Evolutionary conservation across 1,140 invertebrate genomes (phyloP).

Genomic region (Carcinoscorpius rotundicauda): DNA sequence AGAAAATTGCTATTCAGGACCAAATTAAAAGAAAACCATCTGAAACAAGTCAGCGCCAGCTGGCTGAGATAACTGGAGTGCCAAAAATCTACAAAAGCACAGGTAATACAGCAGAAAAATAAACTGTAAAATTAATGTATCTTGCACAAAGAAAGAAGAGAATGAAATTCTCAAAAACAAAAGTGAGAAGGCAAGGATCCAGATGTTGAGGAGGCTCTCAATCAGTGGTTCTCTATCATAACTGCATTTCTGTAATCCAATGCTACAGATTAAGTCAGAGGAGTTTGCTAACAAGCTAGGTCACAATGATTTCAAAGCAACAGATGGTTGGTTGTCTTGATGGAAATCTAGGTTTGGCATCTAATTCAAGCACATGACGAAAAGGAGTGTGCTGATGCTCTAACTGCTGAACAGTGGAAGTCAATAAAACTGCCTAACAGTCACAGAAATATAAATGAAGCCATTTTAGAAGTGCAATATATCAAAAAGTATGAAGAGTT

Average conservation of each 20-base stretch:
- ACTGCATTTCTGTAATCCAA: constrained; percentile 17
- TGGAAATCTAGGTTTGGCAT: constrained; percentile 20
- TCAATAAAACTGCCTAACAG: neutral
- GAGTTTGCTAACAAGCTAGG: constrained; percentile 20
- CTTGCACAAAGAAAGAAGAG: too few species aligned
- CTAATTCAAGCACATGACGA: constrained; percentile 14
- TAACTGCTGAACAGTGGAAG: constrained; percentile 9
- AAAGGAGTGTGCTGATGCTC: constrained; percentile 4
- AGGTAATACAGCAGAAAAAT: constrained; percentile 9
- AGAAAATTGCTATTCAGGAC: constrained; percentile 3
- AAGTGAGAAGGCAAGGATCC: constrained; percentile 17
- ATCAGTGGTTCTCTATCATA: constrained; percentile 19
- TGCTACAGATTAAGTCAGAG: constrained; percentile 22
- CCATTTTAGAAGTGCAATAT: too few species aligned
- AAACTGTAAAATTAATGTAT: constrained; percentile 5
- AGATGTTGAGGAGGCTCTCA: constrained; percentile 22
- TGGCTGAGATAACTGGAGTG: constrained; percentile 14
- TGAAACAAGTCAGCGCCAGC: neutral
- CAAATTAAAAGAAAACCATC: constrained; percentile 4
- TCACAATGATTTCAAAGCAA: constrained; percentile 26
- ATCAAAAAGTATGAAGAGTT: too few species aligned
- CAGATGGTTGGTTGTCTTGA: constrained; percentile 25
- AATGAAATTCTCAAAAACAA: neutral
- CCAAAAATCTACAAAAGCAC: constrained; percentile 11
- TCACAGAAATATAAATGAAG: too few species aligned